A percentile compares a stretch with the other conserved stretches of the same genome.
phyloP scores from a whole-genome alignment of 2,888 invertebrate genomes.

The Antheraea assamensis region DNA sequence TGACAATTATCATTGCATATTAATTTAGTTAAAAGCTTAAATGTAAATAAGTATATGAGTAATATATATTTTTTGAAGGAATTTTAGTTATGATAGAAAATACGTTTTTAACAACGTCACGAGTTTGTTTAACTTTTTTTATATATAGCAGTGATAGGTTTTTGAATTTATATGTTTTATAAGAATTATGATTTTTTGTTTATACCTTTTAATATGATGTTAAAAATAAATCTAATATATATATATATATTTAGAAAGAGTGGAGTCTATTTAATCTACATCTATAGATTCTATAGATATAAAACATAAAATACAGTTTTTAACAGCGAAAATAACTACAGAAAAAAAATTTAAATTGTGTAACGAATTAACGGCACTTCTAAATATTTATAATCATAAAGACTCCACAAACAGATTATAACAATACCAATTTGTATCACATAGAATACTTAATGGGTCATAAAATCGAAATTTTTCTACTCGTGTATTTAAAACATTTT shows the following conservation, averaged over 20 bases:
- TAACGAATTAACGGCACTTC: too few relatives aligned
- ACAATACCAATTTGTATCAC: neutral
- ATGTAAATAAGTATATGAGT: slow-evolving; percentile 32
- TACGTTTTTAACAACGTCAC: neutral
- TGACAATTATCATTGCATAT: slow-evolving; percentile 38
- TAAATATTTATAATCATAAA: neutral
- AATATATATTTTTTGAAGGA: neutral
- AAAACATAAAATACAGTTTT: too few relatives aligned
- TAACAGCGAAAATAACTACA: too few relatives aligned
- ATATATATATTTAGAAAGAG: too few relatives aligned
- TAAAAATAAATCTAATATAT: too few relatives aligned
- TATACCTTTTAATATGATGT: too few relatives aligned
- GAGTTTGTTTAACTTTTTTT: too few relatives aligned
- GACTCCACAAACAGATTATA: neutral
- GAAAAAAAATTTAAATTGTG: too few relatives aligned
- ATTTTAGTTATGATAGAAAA: neutral
- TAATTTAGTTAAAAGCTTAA: slow-evolving; percentile 46
- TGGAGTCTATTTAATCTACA: too few relatives aligned
- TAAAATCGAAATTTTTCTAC: neutral
- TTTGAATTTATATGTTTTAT: neutral
- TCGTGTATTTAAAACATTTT: neutral
- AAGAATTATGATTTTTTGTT: too few relatives aligned
- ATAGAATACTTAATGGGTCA: neutral
- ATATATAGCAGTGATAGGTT: too few relatives aligned
- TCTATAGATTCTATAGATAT: too few relatives aligned